Base-by-base conservation (phyloP, 2,888 invertebrate species). In the Oligia fasciuncula region DNA sequence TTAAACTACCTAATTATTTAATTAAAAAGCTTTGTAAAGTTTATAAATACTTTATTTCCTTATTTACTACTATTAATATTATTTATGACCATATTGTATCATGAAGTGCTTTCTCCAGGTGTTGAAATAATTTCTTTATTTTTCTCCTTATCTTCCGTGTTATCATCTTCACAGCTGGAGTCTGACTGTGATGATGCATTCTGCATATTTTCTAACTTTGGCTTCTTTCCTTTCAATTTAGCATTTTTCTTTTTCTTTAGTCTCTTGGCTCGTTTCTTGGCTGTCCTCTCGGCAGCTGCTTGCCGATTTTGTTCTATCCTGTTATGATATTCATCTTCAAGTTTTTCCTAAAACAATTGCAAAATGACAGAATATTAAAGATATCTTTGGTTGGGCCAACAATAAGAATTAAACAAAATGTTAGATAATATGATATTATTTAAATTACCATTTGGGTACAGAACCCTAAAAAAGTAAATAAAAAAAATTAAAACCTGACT, bases 181-280 rank as follows among this genome's bases (percentile, higher is more conserved):
- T 94, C 95, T 49, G 96, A 96, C 85, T 94, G 93, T 82, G 95
- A 93, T 66, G 93, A 92, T 62, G 67, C 54, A 76, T 85, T 84
- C 81, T 88, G 93, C 87, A 91, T 93, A 73, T 89, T 91, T 69
- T 91, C 91, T 60, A 81, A 88, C 87, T 95, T 96, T n/a, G 93
- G 88, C 86, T 93, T 95, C 97, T 93, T 97, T 11, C 85, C 92
- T 88, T 95, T 95, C 35, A 92, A 79, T 88, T 95, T 96, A 5
- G 93, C 92, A 88, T 93, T 95, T 88, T 93, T 97, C 92, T 98
- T 99, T 92, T 97, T 98, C 92, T 98, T 99, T 78, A 98, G 93
- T 73, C 99, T 97, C 93, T 99, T 99, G 0, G 98, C 98, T 88
- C 99, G 97, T 93, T 99, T 99, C 92, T 99, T 99, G 0, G 99